Evolutionary conservation across 2,113 vertebrate genomes (phyloP).

Genomic region (Phycodurus eques): DNA sequence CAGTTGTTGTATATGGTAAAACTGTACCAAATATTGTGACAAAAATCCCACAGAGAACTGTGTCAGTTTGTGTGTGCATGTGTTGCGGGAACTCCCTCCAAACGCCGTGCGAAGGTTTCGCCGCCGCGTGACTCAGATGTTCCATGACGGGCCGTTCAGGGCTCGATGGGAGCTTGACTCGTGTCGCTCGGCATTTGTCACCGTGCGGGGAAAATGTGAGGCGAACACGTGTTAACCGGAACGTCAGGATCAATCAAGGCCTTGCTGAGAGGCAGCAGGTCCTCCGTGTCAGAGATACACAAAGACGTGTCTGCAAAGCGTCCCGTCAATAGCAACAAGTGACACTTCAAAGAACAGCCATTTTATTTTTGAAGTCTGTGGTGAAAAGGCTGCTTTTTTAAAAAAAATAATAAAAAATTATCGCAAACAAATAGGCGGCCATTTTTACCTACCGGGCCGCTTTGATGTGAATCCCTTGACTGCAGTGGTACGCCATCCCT

Average conservation of each 20-base stretch:
- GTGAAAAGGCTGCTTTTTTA: not conserved
- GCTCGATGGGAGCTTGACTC: not conserved
- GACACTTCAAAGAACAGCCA: not conserved
- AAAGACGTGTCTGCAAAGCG: not conserved
- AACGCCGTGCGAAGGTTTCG: not conserved
- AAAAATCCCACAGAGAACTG: not conserved
- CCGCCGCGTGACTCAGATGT: not conserved
- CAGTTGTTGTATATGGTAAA: not conserved
- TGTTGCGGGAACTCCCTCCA: not conserved
- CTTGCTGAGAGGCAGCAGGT: conserved; percentile 1
- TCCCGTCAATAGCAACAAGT: not conserved
- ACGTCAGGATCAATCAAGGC: not conserved
- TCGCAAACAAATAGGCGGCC: not conserved
- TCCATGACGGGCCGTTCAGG: not conserved
- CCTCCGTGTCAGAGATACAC: not conserved
- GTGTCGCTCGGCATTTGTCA: conserved; percentile 3
- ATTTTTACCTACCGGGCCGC: not conserved
- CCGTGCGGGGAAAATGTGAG: not conserved
- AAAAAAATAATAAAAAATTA: too few relatives aligned
- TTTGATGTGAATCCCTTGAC: not conserved
- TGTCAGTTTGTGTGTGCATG: not conserved
- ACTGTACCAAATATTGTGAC: not conserved
- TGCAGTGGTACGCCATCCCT: not conserved
- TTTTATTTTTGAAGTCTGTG: not conserved
- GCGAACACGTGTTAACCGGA: not conserved